Conservation (phyloP, 2,113 vertebrate genomes). For the Dipodomys spectabilis region DNA sequence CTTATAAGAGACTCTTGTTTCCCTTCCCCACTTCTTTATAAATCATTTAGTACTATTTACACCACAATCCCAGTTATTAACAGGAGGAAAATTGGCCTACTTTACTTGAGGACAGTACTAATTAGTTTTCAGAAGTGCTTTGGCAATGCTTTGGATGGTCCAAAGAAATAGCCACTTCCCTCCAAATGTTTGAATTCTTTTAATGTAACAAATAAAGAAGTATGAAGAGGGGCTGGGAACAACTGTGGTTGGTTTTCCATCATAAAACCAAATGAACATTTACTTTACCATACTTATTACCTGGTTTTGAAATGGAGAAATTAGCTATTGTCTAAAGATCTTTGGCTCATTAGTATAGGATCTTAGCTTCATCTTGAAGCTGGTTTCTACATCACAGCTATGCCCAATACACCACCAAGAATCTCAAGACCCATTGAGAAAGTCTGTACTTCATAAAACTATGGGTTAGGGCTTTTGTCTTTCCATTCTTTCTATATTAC, state of each 20-base stretch:
- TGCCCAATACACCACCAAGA: background rate
- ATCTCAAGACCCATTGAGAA: background rate
- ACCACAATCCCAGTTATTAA: background rate
- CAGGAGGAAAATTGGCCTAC: background rate
- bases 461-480: background rate
- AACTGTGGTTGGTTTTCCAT: background rate
- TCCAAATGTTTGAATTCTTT: background rate
- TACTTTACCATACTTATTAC: background rate
- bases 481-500: background rate
- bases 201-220: background rate
- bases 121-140: background rate
- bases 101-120: background rate
- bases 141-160: background rate
- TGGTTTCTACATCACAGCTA: background rate
- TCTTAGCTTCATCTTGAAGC: background rate
- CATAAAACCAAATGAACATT: background rate
- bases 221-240: rapidly evolving
- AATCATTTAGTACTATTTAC: background rate
- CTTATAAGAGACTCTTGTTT: background rate
- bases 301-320: background rate
- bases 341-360: background rate
- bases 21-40: background rate
- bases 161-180: background rate
- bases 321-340: background rate
- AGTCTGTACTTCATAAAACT: background rate